A percentile compares a stretch with the other conserved stretches of the same genome.
phyloP scores from a whole-genome alignment of 2,888 invertebrate species.

The Lypha dubia region DNA sequence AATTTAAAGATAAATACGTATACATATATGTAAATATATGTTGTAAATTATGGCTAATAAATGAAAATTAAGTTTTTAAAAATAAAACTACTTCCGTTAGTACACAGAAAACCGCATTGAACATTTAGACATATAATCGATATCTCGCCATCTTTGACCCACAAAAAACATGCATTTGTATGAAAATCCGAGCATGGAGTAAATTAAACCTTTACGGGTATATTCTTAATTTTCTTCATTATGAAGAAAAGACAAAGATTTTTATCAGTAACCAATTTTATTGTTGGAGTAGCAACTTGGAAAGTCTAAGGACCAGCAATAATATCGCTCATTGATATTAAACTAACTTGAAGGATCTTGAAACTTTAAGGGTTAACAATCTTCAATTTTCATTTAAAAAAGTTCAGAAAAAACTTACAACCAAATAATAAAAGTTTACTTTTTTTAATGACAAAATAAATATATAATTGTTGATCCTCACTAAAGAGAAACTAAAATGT shows the following conservation, averaged over 20 bases:
- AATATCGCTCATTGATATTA: not conserved
- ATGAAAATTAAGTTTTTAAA: too few relatives aligned
- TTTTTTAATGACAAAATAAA: slow-evolving; percentile 38
- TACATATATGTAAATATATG: too few relatives aligned
- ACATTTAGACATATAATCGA: too few relatives aligned
- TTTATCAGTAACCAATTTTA: not conserved
- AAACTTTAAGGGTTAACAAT: slow-evolving; percentile 26
- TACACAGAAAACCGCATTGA: too few relatives aligned
- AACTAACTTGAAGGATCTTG: not conserved
- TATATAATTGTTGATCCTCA: slow-evolving; percentile 65
- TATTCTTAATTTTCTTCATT: not conserved
- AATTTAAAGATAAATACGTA: too few relatives aligned
- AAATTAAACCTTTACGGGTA: slow-evolving; percentile 24
- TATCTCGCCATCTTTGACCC: too few relatives aligned
- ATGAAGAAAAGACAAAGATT: not conserved
- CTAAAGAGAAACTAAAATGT: slow-evolving; percentile 30
- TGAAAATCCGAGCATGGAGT: not conserved
- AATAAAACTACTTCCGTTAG: too few relatives aligned
- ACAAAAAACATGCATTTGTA: too few relatives aligned
- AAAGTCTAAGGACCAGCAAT: not conserved
- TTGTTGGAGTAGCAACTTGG: not conserved
- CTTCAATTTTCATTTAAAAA: too few relatives aligned
- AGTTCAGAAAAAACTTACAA: too few relatives aligned
- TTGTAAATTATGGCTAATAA: too few relatives aligned
- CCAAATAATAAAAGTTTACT: slow-evolving; percentile 7